Base-by-base conservation (phyloP, 2,797 vertebrate species). In the Chaenodraco wilsoni region DNA sequence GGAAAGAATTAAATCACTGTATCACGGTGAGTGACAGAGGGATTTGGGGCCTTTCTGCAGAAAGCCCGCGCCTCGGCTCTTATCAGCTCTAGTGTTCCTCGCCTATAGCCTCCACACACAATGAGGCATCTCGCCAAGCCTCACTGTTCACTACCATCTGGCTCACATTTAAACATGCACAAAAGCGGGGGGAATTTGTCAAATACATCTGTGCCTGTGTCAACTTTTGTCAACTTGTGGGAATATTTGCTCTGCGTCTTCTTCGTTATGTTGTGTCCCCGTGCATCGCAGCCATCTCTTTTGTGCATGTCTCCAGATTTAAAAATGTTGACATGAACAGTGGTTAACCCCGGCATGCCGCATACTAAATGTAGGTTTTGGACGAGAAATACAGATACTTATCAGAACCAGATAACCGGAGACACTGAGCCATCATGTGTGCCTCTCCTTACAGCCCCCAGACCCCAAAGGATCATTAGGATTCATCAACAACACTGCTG, bases 141-240 rank as follows among this genome's bases (percentile, higher is more conserved):
- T 90, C 84, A 72, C 89, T 91, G 91, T 91, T 92, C 89, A 79
- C 89, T 65, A 78, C 91, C 95, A 95, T 95, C 94, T 95, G 94
- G 93, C 91, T 94, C 92, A 87, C 88, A 94, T 95, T 95, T 94
- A 88, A 85, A 89, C 89, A 82, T 81, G 90, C 91, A 94, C 90
- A 88, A 94, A 94, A 87, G 89, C 90, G 60, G 91, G 33, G 86
- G 86, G 92, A 93, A 94, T 94, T 94, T 95, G 94, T 95, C 94
- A 93, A 91, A 93, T 90, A 90, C 93, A 93, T 94, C 91, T 93
- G 91, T 91, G 93, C 91, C 88, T 93, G 87, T 92, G 87, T 93
- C 88, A 91, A 92, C 90, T 93, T 93, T 93, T 92, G 91, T 94
- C 92, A 93, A 93, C 91, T 92, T 90, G 89, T 88, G 87, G 84